Conservation (phyloP, 2,797 vertebrate genomes). For the Morelia viridis region DNA sequence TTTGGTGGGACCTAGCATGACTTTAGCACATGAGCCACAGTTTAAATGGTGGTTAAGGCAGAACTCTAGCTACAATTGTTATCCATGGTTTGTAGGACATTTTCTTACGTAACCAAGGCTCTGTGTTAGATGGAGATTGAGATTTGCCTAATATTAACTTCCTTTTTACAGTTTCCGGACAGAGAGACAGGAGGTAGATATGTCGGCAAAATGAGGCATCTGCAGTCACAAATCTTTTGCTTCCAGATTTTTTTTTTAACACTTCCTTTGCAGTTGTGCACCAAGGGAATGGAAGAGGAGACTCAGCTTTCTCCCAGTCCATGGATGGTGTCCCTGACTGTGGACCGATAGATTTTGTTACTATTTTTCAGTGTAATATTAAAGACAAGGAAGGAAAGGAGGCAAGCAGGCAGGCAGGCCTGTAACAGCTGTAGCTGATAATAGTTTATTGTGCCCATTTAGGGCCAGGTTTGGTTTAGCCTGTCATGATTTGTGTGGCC, state of each 20-base stretch:
- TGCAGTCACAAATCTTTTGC: background rate
- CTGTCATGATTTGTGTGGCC: background rate
- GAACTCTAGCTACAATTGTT: background rate
- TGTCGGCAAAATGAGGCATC: background rate
- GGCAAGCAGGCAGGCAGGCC: too few relatives aligned
- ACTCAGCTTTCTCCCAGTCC: background rate
- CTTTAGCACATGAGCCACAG: background rate
- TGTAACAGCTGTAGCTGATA: background rate
- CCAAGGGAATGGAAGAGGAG: background rate
- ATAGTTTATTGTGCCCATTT: background rate
- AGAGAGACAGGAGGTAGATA: background rate
- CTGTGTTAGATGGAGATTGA: background rate
- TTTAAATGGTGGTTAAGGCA: background rate
- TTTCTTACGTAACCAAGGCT: background rate
- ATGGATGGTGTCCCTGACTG: background rate
- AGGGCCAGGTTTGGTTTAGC: background rate
- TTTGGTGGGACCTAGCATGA: background rate
- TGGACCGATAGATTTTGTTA: background rate
- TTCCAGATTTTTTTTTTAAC: background rate
- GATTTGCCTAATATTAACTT: background rate
- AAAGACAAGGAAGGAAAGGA: background rate
- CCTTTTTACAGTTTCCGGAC: background rate
- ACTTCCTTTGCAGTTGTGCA: background rate
- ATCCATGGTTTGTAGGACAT: background rate
- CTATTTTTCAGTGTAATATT: background rate